These are phyloP conservation scores for Acanthurus tractus DNA, from an alignment of 2,797 vertebrate species.

Conservation along the genomic window DNA sequence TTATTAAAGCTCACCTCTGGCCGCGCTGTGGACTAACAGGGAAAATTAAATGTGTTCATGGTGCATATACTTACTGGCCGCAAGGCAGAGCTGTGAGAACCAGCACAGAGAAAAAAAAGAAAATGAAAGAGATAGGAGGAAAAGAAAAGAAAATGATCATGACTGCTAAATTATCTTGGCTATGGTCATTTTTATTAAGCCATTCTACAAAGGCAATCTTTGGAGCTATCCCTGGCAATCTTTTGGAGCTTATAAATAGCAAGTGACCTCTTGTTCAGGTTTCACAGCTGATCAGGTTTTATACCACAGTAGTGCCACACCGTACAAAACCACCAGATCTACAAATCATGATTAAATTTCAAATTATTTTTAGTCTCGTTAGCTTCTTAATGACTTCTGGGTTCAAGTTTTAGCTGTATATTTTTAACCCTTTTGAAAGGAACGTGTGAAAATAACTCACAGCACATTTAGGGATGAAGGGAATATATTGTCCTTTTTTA, in stretches of 20 bases:
- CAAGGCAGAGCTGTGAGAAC: constrained; percentile 89
- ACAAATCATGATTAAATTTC: constrained; percentile 21
- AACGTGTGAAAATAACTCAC: constrained; percentile 33
- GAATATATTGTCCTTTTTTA: constrained; percentile 64
- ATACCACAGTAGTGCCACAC: constrained; percentile 7
- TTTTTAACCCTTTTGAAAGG: constrained; percentile 24
- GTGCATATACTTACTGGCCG: constrained; percentile 92
- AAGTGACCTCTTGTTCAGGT: constrained; percentile 22
- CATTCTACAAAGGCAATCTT: constrained; percentile 42
- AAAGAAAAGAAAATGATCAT: constrained; percentile 84
- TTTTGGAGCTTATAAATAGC: constrained; percentile 43
- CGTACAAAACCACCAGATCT: constrained; percentile 10
- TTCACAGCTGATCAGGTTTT: constrained; percentile 32
- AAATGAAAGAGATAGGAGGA: constrained; percentile 54
- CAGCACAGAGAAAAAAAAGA: constrained; percentile 58
- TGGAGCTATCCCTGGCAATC: constrained; percentile 14
- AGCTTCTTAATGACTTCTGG: constrained; percentile 3
- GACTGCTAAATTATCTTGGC: constrained; percentile 85
- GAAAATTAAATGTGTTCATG: constrained; percentile 98
- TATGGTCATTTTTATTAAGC: constrained; percentile 64
- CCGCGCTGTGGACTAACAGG: constrained; percentile 95
- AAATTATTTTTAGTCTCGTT: constrained; percentile 9
- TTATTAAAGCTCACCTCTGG: constrained; percentile 99
- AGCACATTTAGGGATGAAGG: constrained; percentile 28
- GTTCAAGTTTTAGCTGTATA: constrained; percentile 10